Evolutionary conservation across 1,140 invertebrate species (phyloP).

Genomic region (Mactra quadrangularis): DNA sequence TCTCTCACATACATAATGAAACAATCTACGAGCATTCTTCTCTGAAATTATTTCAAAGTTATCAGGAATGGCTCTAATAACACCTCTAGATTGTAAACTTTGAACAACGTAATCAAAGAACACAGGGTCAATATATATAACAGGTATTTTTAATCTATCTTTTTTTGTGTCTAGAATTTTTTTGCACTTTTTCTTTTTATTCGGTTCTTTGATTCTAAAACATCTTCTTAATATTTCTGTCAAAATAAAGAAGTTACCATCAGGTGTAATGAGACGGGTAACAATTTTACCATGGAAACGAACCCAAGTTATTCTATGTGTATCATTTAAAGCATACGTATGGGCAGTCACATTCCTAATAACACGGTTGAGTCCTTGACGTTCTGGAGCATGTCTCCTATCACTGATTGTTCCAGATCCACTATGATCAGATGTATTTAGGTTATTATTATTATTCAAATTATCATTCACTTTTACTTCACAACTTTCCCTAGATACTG

Average conservation of each 20-base stretch:
- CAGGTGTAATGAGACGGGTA: conserved; percentile 4
- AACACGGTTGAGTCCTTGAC: too few relatives aligned
- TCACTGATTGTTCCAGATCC: too few relatives aligned
- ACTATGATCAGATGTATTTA: too few relatives aligned
- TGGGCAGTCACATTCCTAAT: background rate
- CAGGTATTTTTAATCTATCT: conserved; percentile 12
- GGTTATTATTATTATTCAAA: too few relatives aligned
- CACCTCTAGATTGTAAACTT: conserved; percentile 9
- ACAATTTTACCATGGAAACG: conserved; percentile 33
- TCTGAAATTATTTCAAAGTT: conserved; percentile 23
- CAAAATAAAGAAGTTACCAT: conserved; percentile 29
- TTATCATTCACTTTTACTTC: background rate
- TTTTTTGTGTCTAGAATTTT: conserved; percentile 14
- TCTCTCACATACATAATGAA: conserved; percentile 19
- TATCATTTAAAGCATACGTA: background rate
- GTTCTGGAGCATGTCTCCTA: too few relatives aligned
- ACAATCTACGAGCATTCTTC: conserved; percentile 13
- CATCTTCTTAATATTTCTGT: conserved; percentile 31
- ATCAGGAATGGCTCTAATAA: conserved; percentile 3
- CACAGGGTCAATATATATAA: conserved; percentile 7
- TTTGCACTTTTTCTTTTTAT: conserved; percentile 11
- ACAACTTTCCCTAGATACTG: background rate
- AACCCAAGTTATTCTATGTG: conserved; percentile 35
- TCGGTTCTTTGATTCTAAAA: conserved; percentile 27
- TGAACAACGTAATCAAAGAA: conserved; percentile 26